Evolutionary conservation across 2,113 vertebrate genomes (phyloP), one percentile per base, ranked within the genome.

Genomic region (Grallaria varia): DNA sequence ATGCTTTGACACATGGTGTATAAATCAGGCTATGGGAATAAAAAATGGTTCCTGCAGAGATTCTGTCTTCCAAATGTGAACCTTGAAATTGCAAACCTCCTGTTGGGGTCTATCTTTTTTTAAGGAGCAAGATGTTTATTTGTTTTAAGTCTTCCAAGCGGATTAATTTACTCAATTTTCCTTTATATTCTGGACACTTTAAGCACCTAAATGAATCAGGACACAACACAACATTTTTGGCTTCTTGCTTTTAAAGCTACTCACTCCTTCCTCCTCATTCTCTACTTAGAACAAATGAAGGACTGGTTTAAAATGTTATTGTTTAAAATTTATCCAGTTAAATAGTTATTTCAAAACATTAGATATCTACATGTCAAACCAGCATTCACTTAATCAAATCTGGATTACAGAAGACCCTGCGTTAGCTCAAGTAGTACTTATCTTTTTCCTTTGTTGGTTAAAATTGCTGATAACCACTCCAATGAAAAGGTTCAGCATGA

Each of bases 391-490:
- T 31, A 35, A 72, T 28, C 44, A 84, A 84, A 84, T 0, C 24
- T 1, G 14, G 25, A 66, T 80, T 42, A 69, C 55, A 74, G 33
- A 23, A 71, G 6, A 39, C 5, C 4, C 27, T 47, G 19, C 42
- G 16, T 68, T 72, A 79, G 31, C 11, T 67, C 45, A 50, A 31
- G 30, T 2, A 71, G 45, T 98, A 99, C 99, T 99, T 98, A 99
- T 99, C 99, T 99, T 99, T 98, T 98, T 99, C 96, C 99, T 99
- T 97, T 99, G 99, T 92, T 99, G 98, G 96, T 99, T 99, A 97
- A 99, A 99, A 97, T 99, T 99, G 97, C 99, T 99, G 85, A 99
- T 99, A 84, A 99, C 99, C 78, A 99, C 99, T 52, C 99, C 99
- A 33, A 99, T 99, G 93, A 99, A 99, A 92, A 99, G 99, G 83